Percentiles rank a stretch among this genome's conserved stretches.
phyloP scores from a whole-genome alignment of 2,888 invertebrate species.

The Siphonodentalium dalli region DNA sequence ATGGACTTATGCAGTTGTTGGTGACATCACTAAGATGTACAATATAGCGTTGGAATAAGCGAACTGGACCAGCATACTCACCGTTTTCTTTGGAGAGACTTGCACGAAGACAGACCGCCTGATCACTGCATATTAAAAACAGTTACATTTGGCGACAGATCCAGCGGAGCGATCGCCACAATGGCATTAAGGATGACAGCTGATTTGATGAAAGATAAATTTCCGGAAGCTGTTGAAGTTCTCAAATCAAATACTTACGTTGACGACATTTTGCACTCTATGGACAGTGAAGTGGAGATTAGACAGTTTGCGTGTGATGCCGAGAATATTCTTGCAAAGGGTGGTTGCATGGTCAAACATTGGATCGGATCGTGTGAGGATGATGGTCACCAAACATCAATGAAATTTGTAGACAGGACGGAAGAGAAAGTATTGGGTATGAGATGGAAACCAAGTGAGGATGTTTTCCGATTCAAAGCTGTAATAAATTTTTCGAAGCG shows the following conservation, averaged over 20 bases:
- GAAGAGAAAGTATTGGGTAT: slow-evolving; percentile 1
- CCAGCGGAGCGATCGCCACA: slow-evolving; percentile 4
- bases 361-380: slow-evolving; percentile 3
- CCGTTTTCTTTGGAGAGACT: not conserved
- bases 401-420: not conserved
- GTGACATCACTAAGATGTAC: too few relatives aligned
- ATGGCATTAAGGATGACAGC: too few relatives aligned
- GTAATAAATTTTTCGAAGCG: slow-evolving; percentile 1
- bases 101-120: too few relatives aligned
- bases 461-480: slow-evolving; percentile 1
- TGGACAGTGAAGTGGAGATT: not conserved
- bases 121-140: too few relatives aligned
- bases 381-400: not conserved
- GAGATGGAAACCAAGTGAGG: slow-evolving; percentile 1
- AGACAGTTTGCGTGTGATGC: not conserved
- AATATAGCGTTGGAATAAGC: too few relatives aligned
- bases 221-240: too few relatives aligned
- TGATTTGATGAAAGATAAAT: too few relatives aligned
- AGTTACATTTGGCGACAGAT: slow-evolving; percentile 6
- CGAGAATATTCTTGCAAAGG: not conserved
- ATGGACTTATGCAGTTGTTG: too few relatives aligned
- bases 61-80: too few relatives aligned
- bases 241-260: too few relatives aligned
- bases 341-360: not conserved
- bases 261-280: too few relatives aligned